Conservation (phyloP, 2,888 invertebrate species). For the Corythucha ciliata region DNA sequence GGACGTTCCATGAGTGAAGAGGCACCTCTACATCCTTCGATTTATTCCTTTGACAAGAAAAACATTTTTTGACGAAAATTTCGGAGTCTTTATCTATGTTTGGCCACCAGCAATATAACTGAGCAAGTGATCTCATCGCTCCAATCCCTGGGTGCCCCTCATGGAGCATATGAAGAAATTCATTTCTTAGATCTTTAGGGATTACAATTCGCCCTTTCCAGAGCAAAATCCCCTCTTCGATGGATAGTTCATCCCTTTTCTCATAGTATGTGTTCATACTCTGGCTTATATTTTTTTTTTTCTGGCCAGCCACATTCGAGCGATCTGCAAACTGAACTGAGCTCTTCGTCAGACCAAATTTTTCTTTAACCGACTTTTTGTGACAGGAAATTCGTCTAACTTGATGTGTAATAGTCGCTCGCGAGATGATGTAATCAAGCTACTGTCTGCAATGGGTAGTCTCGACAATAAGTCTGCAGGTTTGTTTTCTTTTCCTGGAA, state of each 20-base stretch:
- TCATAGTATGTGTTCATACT: constrained; percentile 4
- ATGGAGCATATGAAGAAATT: constrained; percentile 18
- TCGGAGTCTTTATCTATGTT: constrained; percentile 4
- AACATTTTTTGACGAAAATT: neutral
- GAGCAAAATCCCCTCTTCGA: constrained; percentile 6
- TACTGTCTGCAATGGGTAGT: constrained; percentile 1
- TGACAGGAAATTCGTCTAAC: neutral
- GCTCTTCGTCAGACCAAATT: neutral
- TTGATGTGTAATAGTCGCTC: neutral
- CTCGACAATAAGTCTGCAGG: constrained; percentile 18
- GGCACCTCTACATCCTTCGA: constrained; percentile 27
- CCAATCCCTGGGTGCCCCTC: constrained; percentile 31
- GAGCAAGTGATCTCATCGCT: neutral
- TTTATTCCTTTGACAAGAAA: constrained; percentile 24
- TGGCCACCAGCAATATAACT: constrained; percentile 4
- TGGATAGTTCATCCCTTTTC: neutral
- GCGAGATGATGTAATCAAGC: neutral
- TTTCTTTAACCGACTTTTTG: neutral
- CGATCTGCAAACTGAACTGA: neutral
- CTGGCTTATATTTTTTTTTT: too few relatives aligned
- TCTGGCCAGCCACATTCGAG: constrained; percentile 1
- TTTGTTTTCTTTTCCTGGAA: neutral
- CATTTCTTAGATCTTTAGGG: neutral
- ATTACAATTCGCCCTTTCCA: constrained; percentile 20
- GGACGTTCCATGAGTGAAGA: constrained; percentile 31